Evolutionary conservation across 1,140 invertebrate species (phyloP).

Genomic region (Diploscapter pachys): DNA sequence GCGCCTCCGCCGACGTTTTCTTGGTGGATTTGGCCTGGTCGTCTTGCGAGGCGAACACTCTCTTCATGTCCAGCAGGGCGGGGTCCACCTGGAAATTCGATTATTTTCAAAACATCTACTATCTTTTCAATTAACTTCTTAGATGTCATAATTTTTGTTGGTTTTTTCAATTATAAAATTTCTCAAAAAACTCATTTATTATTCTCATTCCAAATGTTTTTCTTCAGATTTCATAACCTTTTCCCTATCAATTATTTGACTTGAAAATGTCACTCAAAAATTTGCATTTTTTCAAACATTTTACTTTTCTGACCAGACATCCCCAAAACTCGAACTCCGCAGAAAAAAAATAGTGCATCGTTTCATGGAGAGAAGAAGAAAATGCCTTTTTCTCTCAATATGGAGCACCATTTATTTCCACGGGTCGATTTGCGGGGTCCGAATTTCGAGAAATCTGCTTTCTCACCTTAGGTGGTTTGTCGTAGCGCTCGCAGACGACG

Average conservation of each 20-base stretch:
- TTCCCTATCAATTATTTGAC: no score
- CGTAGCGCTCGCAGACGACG: slow-evolving; percentile 89
- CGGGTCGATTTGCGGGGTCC: neutral
- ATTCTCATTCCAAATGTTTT: no score
- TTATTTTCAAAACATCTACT: neutral
- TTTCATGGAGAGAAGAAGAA: no score
- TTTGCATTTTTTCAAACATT: no score
- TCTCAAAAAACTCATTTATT: neutral
- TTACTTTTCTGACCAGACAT: no score
- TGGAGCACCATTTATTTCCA: no score
- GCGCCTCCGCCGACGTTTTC: slow-evolving; percentile 47
- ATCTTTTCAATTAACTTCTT: no score
- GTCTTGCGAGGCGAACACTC: slow-evolving; percentile 91
- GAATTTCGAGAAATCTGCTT: neutral
- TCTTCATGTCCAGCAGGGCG: slow-evolving; percentile 85
- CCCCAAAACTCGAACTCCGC: no score
- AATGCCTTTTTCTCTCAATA: no score
- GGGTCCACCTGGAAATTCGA: slow-evolving; percentile 71
- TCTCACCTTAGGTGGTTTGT: slow-evolving; percentile 76
- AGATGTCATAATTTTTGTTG: no score
- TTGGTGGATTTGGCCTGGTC: slow-evolving; percentile 32
- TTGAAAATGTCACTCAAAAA: no score
- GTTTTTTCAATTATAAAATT: neutral
- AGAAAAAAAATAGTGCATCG: neutral
- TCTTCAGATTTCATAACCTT: no score